Conservation (phyloP, 2,888 invertebrate species). For the Sylvicola cinctus region DNA sequence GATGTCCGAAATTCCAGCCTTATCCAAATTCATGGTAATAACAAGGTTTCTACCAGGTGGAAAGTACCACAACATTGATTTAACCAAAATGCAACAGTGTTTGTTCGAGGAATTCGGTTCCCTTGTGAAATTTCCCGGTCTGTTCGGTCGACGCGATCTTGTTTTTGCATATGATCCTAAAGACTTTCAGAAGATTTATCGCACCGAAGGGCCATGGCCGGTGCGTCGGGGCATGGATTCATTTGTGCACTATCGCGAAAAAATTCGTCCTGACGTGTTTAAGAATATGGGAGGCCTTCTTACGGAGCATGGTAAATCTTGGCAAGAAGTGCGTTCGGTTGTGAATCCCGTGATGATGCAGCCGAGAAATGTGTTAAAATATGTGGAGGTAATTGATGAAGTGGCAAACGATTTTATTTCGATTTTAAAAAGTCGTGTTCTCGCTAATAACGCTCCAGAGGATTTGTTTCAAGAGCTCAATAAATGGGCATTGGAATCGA, state of each 20-base stretch:
- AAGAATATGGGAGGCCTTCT: slow-evolving; percentile 4
- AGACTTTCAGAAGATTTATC: slow-evolving; percentile 27
- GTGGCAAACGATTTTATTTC: slow-evolving; percentile 20
- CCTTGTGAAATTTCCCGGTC: slow-evolving; percentile 18
- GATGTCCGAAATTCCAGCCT: slow-evolving; percentile 1
- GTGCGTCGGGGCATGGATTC: slow-evolving; percentile 20
- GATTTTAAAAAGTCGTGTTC: slow-evolving; percentile 6
- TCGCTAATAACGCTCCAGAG: slow-evolving; percentile 18
- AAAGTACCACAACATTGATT: not conserved
- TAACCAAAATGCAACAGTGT: not conserved
- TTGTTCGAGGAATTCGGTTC: slow-evolving; percentile 16
- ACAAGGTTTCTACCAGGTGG: slow-evolving; percentile 2
- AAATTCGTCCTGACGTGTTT: slow-evolving; percentile 18
- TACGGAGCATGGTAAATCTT: slow-evolving; percentile 25
- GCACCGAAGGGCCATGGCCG: slow-evolving; percentile 28
- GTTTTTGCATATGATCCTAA: slow-evolving; percentile 28
- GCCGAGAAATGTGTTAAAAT: slow-evolving; percentile 31
- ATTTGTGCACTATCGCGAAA: slow-evolving; percentile 20
- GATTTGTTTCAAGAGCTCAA: slow-evolving; percentile 20
- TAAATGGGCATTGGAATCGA: slow-evolving; percentile 35
- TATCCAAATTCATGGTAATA: not conserved
- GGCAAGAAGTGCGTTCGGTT: slow-evolving; percentile 41
- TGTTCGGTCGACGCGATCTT: slow-evolving; percentile 14
- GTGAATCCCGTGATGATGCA: slow-evolving; percentile 42
- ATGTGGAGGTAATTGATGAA: slow-evolving; percentile 27